Evolutionary conservation across 2,888 invertebrate species (phyloP), one percentile per base, ranked within the genome.

Genomic region (Dioctria linearis): DNA sequence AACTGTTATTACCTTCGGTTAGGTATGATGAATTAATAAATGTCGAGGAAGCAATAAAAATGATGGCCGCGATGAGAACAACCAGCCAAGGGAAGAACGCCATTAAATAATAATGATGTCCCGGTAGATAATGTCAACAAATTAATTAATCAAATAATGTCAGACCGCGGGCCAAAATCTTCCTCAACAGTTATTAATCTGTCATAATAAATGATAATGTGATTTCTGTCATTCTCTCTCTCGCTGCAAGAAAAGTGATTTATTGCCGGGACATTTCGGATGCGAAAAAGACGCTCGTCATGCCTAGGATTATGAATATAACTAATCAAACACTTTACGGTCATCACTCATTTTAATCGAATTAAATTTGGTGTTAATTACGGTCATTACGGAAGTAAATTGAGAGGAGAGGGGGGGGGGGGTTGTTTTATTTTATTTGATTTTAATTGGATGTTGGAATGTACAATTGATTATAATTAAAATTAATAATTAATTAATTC

Each of bases 191-290:
- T 63, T 76, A 76, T 76, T 76, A 76, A 76, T 76, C 76, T 76
- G 76, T 76, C 76, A 76, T 61, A 76, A 76, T 76, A 76, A 76
- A 76, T 76, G 76, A 76, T 76, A 76, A 76, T 46, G 76, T 76
- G 76, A 76, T 76, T 76, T 76, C 76, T 63, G 76, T 63, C 76
- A 25, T 25, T 25, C 54, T n/a, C 11, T n/a, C 11, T 46, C 8
- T 8, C 37, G 25, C 61, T 76, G 76, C 63, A 63, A 63, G 76
- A 63, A 63, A 76, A 63, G 49, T 49, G 63, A 76, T 76, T 76
- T 76, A 76, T 76, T 63, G 63, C 40, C 49, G 76, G 61, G 63
- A 63, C 39, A 76, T 66, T 46, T 46, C 11, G 43, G 42, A 61
- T 5, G 5, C 13, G 37, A 46, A 63, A 49, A 42, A 76, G 43